Evolutionary conservation across 2,888 invertebrate genomes (phyloP), one percentile per base, ranked within the genome.

Genomic region (Parasteatoda lunata): DNA sequence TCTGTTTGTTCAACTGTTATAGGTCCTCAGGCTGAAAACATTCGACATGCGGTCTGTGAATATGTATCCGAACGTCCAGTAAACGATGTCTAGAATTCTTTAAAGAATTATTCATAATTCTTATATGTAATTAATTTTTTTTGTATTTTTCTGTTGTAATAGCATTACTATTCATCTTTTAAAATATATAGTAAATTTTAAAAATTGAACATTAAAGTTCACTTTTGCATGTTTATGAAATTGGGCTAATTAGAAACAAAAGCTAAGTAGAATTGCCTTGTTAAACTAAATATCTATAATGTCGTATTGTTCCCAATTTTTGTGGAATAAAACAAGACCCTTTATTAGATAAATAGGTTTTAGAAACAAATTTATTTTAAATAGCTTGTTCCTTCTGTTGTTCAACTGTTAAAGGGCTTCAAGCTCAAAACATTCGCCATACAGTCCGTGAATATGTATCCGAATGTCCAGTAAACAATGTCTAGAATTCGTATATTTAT

Each of bases 171-270:
- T 30, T 30, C 30, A 30, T 30, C 30, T 30, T 30, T 30, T 30
- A 2, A 30, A 30, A 30, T 30, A 30, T 30, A 30, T 30, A 1
- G 30, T 2, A 30, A 30, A 30, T 30, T 30, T 30, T 30, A 30
- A 30, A 30, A 30, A 30, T 30, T 30, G 30, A 30, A 1, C 30
- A 30, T 30, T 30, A 13, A 83, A 77, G 47, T 83, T 77, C 51
- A 71, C 71, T 5, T 83, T 77, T 83, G 83, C 83, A 9, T 83
- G 77, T 71, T 71, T 65, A 49, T 77, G 83, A 83, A 83, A 77
- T 83, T n/a, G 83, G 77, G 8, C 77, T 83, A n/a, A n/a, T n/a
- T n/a, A n/a, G 49, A 83, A 83, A 66, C 77, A 9, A 83, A 83
- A 64, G 83, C 83, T 7, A 70, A 77, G 9, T 83, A 77, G 83